Conservation (phyloP, 2,113 vertebrate species). For the Probosciger aterrimus region DNA sequence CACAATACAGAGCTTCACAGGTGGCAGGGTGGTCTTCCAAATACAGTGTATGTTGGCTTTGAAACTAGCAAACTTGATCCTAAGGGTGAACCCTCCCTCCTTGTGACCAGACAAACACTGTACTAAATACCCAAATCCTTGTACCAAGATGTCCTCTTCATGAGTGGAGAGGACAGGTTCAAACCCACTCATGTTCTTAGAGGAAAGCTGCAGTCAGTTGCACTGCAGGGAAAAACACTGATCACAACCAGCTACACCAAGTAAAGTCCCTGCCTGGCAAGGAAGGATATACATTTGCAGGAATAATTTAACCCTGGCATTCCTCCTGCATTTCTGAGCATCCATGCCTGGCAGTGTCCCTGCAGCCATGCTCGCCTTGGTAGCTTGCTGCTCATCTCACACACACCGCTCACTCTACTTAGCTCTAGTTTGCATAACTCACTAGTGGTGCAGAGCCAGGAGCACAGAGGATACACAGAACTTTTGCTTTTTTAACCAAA, state of each 20-base stretch:
- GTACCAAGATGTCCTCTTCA: background rate
- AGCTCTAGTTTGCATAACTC: background rate
- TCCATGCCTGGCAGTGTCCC: background rate
- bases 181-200: background rate
- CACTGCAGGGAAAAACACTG: background rate
- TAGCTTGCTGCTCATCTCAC: background rate
- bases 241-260: background rate
- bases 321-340: background rate
- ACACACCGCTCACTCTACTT: background rate
- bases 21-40: background rate
- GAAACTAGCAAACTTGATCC: conserved; percentile 38
- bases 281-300: background rate
- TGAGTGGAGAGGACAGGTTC: background rate
- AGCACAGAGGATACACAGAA: background rate
- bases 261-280: background rate
- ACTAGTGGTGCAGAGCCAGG: background rate
- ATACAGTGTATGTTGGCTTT: background rate
- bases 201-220: background rate
- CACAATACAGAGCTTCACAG: background rate
- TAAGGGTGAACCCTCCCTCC: background rate
- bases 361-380: background rate
- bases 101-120: background rate
- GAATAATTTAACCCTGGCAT: background rate
- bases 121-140: background rate
- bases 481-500: background rate